Conservation (phyloP, 2,113 vertebrate species). For the Cyprinodon brontotheroides region DNA sequence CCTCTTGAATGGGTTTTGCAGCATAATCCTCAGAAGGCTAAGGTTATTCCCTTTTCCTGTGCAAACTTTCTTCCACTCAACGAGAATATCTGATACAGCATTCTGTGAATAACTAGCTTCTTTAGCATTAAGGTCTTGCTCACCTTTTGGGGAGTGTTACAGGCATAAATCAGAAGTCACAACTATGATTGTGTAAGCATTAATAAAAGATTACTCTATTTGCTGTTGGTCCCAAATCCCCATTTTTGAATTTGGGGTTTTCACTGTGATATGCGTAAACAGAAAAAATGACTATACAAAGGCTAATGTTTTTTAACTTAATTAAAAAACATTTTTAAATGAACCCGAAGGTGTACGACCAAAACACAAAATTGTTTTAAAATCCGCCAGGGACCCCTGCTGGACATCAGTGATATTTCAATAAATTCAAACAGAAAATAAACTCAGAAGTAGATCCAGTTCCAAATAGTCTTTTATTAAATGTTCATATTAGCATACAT, state of each 20-base stretch:
- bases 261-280: background rate
- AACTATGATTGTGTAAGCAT: background rate
- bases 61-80: background rate
- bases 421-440: background rate
- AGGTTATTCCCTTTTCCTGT: too few species aligned
- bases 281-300: background rate
- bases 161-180: too few species aligned
- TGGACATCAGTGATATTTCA: conserved; percentile 27
- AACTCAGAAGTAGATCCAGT: conserved; percentile 14
- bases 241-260: background rate
- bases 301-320: too few species aligned
- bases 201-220: background rate
- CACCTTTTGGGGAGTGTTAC: background rate
- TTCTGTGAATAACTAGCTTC: background rate
- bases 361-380: background rate
- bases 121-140: background rate
- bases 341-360: background rate
- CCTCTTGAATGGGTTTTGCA: background rate
- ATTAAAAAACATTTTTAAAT: background rate
- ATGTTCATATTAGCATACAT: conserved; percentile 49
- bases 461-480: conserved; percentile 66
- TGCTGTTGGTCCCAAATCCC: background rate
- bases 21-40: too few species aligned
- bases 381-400: conserved; percentile 22
- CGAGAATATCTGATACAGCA: background rate